Percentiles rank a stretch among this genome's conserved stretches.
Conservation (phyloP, 2,113 vertebrate species). For the Acanthochromis polyacanthus region DNA sequence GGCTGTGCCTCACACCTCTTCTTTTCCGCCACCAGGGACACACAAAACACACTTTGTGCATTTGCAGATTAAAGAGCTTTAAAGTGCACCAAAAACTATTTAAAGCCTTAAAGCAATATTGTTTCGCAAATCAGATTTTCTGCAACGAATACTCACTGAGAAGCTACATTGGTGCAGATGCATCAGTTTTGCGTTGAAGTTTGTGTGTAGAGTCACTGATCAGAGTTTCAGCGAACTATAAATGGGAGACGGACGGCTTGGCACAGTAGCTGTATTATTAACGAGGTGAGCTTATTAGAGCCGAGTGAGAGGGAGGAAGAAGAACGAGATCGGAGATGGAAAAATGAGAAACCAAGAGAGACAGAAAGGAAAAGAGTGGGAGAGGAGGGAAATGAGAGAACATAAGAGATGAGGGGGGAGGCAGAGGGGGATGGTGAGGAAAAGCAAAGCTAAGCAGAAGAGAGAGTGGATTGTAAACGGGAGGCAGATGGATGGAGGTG, state of each 20-base stretch:
- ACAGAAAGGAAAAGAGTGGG: conserved; percentile 13
- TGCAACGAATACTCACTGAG: conserved; percentile 40
- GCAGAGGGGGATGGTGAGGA: conserved; percentile 65
- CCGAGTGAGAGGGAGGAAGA: not conserved
- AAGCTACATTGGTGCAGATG: conserved; percentile 1
- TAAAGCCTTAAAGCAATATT: conserved; percentile 43
- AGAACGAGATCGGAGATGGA: conserved; percentile 1
- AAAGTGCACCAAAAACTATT: conserved; percentile 46
- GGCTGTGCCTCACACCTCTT: conserved; percentile 39
- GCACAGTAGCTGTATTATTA: conserved; percentile 26
- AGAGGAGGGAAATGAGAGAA: conserved; percentile 23
- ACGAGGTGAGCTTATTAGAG: conserved; percentile 31
- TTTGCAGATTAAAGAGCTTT: conserved; percentile 53
- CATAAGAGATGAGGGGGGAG: conserved; percentile 26
- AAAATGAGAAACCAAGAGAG: conserved; percentile 22
- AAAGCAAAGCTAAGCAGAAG: conserved; percentile 60
- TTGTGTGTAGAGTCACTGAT: not conserved
- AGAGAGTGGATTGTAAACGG: conserved; percentile 36
- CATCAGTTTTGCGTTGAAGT: conserved; percentile 9
- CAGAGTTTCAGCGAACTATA: not conserved
- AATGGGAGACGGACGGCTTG: conserved; percentile 9
- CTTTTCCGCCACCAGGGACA: not conserved
- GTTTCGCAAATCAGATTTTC: conserved; percentile 58
- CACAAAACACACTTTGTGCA: not conserved
- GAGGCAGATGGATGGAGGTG: conserved; percentile 25